Percentiles rank a stretch among this genome's conserved stretches.
Evolutionary conservation across 2,113 vertebrate genomes (phyloP).

Genomic region (rabbit (Oryctolagus cuniculus)): mOryCun1.1 NC_091439.1:136893001-136893500

Average conservation of each 20-base stretch:
- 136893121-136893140: not conserved
- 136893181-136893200: not conserved
- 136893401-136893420: not conserved
- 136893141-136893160: not conserved
- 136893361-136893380: not conserved
- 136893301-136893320: not conserved
- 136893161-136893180: not conserved
- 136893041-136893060: not conserved
- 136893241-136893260: not conserved
- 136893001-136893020: not conserved
- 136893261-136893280: not conserved
- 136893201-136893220: slow-evolving; percentile 34
- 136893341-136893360: too few relatives aligned
- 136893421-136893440: not conserved
- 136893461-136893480: not conserved
- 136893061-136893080: not conserved
- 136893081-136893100: not conserved
- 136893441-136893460: not conserved
- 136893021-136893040: not conserved
- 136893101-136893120: not conserved
- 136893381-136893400: not conserved
- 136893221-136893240: not conserved
- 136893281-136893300: not conserved
- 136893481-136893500: not conserved
- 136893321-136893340: not conserved